Evolutionary conservation across 2,888 invertebrate genomes (phyloP).

Genomic region (Orchesellides sinensis): DNA sequence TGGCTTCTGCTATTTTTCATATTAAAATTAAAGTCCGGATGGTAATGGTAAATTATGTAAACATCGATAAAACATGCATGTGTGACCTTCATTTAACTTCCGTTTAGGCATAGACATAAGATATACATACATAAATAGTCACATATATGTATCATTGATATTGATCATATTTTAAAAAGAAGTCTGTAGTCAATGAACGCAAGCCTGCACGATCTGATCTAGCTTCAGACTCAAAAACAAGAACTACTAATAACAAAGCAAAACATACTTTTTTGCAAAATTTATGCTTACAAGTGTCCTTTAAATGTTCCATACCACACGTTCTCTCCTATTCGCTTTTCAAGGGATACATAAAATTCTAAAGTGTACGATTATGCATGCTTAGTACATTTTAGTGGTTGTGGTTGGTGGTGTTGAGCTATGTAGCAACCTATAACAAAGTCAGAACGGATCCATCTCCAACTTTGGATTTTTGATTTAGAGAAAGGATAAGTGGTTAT

Average conservation of each 20-base stretch:
- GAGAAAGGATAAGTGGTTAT: slow-evolving; percentile 1
- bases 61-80: too few relatives aligned
- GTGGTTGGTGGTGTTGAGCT: too few relatives aligned
- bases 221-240: neutral
- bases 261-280: slow-evolving; percentile 10
- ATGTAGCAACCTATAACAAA: neutral
- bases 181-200: too few relatives aligned
- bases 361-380: neutral
- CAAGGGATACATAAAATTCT: neutral
- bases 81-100: too few relatives aligned
- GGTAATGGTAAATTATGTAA: too few relatives aligned
- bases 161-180: too few relatives aligned
- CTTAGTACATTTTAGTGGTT: neutral
- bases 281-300: slow-evolving; percentile 30
- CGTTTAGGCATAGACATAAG: too few relatives aligned
- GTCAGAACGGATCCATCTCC: neutral
- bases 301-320: slow-evolving; percentile 14
- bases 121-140: too few relatives aligned
- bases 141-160: too few relatives aligned
- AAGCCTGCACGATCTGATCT: slow-evolving; percentile 1
- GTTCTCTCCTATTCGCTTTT: neutral
- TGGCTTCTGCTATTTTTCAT: too few relatives aligned
- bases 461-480: neutral
- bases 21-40: too few relatives aligned
- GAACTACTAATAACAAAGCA: slow-evolving; percentile 11